Base-by-base conservation (phyloP, 2,113 vertebrate species). In the Willisornis vidua region DNA sequence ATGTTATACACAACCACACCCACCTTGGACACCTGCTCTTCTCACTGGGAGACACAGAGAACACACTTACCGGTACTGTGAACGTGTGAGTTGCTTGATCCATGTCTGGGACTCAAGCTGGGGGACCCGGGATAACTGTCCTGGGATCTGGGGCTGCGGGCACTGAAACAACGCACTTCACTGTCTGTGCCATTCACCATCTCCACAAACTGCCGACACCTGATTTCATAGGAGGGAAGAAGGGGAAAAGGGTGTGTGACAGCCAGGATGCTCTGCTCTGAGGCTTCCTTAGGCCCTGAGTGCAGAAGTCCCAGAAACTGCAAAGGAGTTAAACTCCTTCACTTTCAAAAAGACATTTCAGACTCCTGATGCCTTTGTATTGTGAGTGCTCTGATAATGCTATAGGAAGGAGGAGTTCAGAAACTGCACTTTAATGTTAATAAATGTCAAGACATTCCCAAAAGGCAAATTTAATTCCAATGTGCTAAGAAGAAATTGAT, bases 161-260 rank as follows among this genome's bases (percentile, higher is more conserved):
- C 97, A 26, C 98, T 98, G 97, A 99, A 98, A 95, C 99, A 99
- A 78, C 99, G 98, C 35, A 99, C 99, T 90, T 99, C 99, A 11
- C 99, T 99, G 98, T 99, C 99, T 5, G 99, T 99, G 85, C 99
- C 99, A 5, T 99, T 99, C 97, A 99, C 99, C 99, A 99, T 99
- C 98, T 99, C 99, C 98, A 99, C 99, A 80, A 99, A 99, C 96
- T 99, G 99, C 94, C 99, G 99, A 98, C 99, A 99, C 98, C 99
- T 99, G 94, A 0, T 4, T 70, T 67, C 76, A 90, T 78, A 61
- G 67, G 71, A 91, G 66, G 63, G 43, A 72, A 87, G 61, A 37
- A 18, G 87, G 86, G 93, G 59, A 78, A 94, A 31, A 25, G 62
- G 84, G 4, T 5, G 92, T 5, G 19, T 95, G 94, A 96, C 88